phyloP scores from a whole-genome alignment of 2,113 vertebrate species.

The Micromys minutus region DNA sequence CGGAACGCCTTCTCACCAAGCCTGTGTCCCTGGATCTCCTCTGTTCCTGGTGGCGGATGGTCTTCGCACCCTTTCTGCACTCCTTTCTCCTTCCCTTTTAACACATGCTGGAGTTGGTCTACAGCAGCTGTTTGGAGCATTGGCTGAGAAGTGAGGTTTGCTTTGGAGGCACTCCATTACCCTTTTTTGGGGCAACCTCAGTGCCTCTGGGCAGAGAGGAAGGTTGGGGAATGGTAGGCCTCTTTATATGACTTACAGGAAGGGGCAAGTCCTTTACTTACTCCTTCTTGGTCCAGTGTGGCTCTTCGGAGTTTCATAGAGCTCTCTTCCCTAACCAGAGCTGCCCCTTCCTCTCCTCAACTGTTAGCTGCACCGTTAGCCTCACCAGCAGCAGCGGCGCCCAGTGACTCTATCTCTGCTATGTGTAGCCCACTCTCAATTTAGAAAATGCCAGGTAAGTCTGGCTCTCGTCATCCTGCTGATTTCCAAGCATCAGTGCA shows the following conservation, averaged over 20 bases:
- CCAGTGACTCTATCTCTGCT: neutral
- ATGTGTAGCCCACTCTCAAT: neutral
- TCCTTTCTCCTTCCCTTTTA: neutral
- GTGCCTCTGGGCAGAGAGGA: neutral
- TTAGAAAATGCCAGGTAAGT: neutral
- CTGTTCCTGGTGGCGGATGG: no score
- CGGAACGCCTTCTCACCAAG: no score
- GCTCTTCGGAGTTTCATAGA: neutral
- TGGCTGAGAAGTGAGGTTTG: neutral
- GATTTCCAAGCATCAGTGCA: neutral
- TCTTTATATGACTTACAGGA: neutral
- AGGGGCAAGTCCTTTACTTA: neutral
- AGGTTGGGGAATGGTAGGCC: neutral
- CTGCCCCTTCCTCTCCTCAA: rapidly evolving
- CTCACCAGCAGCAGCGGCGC: neutral
- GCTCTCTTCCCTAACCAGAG: neutral
- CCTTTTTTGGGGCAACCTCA: neutral
- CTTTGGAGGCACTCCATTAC: neutral
- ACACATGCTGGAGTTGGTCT: neutral
- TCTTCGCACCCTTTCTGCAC: no score
- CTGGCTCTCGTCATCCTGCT: neutral
- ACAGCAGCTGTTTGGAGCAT: neutral
- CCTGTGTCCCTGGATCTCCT: no score
- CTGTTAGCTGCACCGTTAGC: neutral
- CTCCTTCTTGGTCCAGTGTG: neutral